Evolutionary conservation across 2,113 vertebrate species (phyloP), one percentile per base, ranked within the genome.

Genomic region (Spilogale gracilis): DNA sequence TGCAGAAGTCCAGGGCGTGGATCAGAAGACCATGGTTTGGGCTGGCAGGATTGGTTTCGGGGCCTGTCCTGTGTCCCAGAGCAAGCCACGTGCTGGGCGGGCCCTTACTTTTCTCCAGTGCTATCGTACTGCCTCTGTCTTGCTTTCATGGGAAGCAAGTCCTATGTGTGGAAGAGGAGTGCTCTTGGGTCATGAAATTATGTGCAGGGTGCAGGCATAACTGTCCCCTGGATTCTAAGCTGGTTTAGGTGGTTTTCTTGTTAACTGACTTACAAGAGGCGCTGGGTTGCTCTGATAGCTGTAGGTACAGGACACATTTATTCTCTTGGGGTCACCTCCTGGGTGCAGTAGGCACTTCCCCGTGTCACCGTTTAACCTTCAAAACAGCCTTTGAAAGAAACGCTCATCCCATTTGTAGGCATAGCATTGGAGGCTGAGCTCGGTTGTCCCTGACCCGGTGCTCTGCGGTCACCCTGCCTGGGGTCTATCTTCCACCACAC

Each of bases 11-110:
- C 25, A 14, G 20, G 52, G 50, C 2, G 0, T 11, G 5, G 78
- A 17, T 54, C 5, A 17, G 21, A 16, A 52, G 52, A 25, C 0
- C 1, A 9, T 6, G n/a, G 32, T 54, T n/a, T 5, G 10, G 20
- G 9, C 12, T 8, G 16, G 69, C 79, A n/a, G 23, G 23, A 45
- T 58, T 56, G 27, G 71, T 21, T 38, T 76, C n/a, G 13, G 32
- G 74, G 56, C 38, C 18, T 17, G 58, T 20, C 12, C 2, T 23
- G 18, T 27, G 3, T n/a, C 21, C 50, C 25, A 50, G 71, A 65
- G 61, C 90, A 79, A 60, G 38, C 14, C 23, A 4, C 56, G 32
- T 30, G 20, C 45, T 7, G 52, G 18, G 18, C 17, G 23, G 27
- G 74, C 45, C 45, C 54, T 25, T 3, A 0, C 58, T 67, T 76